Percentiles rank a stretch among this genome's conserved stretches.
phyloP scores from a whole-genome alignment of 2,113 vertebrate species.

The Lagopus muta region DNA sequence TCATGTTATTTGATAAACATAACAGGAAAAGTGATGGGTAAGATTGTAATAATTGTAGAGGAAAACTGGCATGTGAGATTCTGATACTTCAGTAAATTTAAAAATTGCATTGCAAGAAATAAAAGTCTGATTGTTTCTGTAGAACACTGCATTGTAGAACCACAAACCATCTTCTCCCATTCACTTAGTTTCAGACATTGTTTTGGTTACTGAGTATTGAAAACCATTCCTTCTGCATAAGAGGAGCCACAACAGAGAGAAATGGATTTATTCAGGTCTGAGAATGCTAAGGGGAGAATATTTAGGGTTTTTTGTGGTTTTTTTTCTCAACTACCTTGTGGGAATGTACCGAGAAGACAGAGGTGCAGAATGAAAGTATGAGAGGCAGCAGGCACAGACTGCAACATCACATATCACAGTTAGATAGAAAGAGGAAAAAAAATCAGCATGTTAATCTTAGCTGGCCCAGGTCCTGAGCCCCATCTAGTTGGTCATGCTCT shows the following conservation, averaged over 20 bases:
- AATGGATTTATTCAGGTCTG: not conserved
- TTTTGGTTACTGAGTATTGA: no score
- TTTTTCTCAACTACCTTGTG: not conserved
- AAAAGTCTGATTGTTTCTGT: no score
- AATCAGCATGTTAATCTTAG: not conserved
- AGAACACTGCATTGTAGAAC: no score
- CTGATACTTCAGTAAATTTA: no score
- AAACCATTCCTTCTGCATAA: no score
- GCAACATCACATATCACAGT: not conserved
- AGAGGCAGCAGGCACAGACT: not conserved
- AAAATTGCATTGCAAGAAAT: no score
- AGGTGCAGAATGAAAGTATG: not conserved
- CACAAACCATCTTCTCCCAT: no score
- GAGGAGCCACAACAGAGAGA: not conserved
- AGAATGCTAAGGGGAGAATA: not conserved
- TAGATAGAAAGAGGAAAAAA: not conserved
- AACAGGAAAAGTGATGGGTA: not conserved
- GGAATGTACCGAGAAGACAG: not conserved
- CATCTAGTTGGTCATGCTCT: not conserved
- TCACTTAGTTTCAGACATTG: no score
- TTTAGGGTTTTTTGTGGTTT: no score
- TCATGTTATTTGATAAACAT: not conserved
- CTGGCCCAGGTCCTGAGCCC: not conserved
- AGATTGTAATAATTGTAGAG: not conserved
- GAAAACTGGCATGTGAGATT: no score